Base-by-base conservation (phyloP, 2,888 invertebrate genomes). In the Thymelicus sylvestris region DNA sequence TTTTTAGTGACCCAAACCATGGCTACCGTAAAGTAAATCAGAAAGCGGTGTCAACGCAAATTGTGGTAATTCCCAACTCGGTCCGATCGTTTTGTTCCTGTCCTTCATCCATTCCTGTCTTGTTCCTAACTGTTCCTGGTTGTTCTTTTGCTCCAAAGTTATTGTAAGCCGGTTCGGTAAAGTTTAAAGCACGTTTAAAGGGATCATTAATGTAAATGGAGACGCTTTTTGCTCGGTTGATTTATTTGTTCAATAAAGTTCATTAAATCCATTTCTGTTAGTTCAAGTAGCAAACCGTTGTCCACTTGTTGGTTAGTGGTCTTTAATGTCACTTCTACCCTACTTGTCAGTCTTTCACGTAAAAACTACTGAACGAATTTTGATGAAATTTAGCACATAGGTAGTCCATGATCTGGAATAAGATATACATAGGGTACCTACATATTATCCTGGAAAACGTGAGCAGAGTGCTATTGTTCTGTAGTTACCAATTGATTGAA, bases 11-110 rank as follows among this genome's bases (percentile, higher is more conserved):
- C 47, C 6, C 6, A 50, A 65, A 65, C 0, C 19, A 61, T 70
- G 70, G 70, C 6, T 19, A 44, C 19, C 19, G 8, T 38, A 13
- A 55, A 52, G 24, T 70, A 65, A 65, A 41, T 65, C 70, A 41
- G 59, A 60, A 41, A 65, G 65, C 70, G 73, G 77, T 70, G 65
- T 70, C 70, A 65, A 70, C 86, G 86, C 84, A 91, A 90, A 92
- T 92, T 92, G 77, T 78, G 77, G 74, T 75, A 78, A 76, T 77
- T 64, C 72, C 60, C 86, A 88, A 89, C 70, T 70, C 65, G 24
- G 60, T 60, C 64, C 63, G 48, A 65, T 24, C 65, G 70, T 60
- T 67, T 62, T 68, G 68, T 63, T 44, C 65, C 64, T 39, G 52
- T 41, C 65, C 52, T 67, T 39, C 59, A 7, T 39, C 39, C 50